Evolutionary conservation across 1,140 invertebrate genomes (phyloP), one percentile per base, ranked within the genome.

Genomic region (Coptotermes formosanus): DNA sequence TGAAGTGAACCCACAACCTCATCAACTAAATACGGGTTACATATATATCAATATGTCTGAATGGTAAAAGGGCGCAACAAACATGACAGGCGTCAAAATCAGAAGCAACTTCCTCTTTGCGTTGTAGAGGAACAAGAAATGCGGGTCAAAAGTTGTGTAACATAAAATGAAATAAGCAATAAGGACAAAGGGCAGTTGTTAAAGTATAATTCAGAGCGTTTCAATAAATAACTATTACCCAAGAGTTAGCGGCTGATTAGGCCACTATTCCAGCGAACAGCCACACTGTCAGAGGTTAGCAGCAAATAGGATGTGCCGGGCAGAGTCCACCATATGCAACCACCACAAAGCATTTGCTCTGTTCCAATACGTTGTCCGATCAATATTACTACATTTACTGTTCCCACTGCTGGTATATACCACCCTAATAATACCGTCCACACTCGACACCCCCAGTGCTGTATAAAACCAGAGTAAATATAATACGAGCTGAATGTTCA

Each of bases 1-100:
- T 75, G 64, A n/a, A 75, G 64, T 75, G 64, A 75, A 75, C 64
- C 64, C 64, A 75, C 64, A 75, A 75, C 64, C 64, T 75, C 64
- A 75, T 75, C 64, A 75, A 75, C 64, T 75, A 75, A 75, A 75
- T 75, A 75, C 64, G 64, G 64, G 64, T 75, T 75, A 30, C 64
- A 75, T 75, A 75, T 16, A 64, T 69, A 69, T 69, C 12, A 25
- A 75, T 9, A 30, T 11, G 16, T 25, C 25, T 75, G 11, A 25
- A 75, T 30, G 64, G 64, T 6, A 75, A 75, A 75, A 30, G 25
- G n/a, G n/a, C n/a, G n/a, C n/a, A 75, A 30, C 2, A 75, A 1
- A 30, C 64, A 75, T 30, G n/a, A 75, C 0, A 8, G 64, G n/a
- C 3, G 8, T 19, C 52, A 55, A 55, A 55, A 55, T 55, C 3